A percentile compares a stretch with the other conserved stretches of the same genome.
Evolutionary conservation across 2,888 invertebrate genomes (phyloP).

Genomic region (Gortyna flavago): DNA sequence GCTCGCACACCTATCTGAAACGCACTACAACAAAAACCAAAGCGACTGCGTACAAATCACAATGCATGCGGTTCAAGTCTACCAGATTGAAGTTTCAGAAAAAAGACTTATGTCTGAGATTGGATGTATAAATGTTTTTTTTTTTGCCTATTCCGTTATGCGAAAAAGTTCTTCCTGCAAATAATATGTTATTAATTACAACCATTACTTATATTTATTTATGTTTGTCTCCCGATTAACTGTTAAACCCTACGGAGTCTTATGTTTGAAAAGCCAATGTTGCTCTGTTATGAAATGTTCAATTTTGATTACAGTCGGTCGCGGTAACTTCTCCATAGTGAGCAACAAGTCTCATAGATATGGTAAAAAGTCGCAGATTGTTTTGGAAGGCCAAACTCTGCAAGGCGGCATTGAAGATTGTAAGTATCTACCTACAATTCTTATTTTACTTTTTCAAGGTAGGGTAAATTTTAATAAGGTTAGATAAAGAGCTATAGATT

Average conservation of each 20-base stretch:
- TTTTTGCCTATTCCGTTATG: conserved; percentile 9
- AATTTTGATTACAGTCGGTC: conserved; percentile 91
- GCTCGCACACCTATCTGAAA: neutral
- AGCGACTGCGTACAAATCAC: neutral
- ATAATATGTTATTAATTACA: conserved; percentile 31
- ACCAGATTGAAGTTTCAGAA: neutral
- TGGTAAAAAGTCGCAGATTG: conserved; percentile 93
- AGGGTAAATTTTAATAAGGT: neutral
- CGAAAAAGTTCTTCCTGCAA: conserved; percentile 11
- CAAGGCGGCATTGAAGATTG: conserved; percentile 84
- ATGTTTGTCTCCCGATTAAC: conserved; percentile 34
- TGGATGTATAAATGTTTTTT: neutral
- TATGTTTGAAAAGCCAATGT: neutral
- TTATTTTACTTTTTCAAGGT: neutral
- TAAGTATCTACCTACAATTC: conserved; percentile 67
- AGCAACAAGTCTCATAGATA: conserved; percentile 96
- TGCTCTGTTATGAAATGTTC: conserved; percentile 6
- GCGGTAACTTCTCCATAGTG: conserved; percentile 96
- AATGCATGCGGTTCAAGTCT: neutral
- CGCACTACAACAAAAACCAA: neutral
- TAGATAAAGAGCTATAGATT: neutral
- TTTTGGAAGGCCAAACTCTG: conserved; percentile 85
- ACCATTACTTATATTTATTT: conserved; percentile 21
- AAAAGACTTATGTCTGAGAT: conserved; percentile 25
- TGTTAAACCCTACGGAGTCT: conserved; percentile 12